phyloP scores from a whole-genome alignment of 2,888 invertebrate species.

The Drosophila pegasa region DNA sequence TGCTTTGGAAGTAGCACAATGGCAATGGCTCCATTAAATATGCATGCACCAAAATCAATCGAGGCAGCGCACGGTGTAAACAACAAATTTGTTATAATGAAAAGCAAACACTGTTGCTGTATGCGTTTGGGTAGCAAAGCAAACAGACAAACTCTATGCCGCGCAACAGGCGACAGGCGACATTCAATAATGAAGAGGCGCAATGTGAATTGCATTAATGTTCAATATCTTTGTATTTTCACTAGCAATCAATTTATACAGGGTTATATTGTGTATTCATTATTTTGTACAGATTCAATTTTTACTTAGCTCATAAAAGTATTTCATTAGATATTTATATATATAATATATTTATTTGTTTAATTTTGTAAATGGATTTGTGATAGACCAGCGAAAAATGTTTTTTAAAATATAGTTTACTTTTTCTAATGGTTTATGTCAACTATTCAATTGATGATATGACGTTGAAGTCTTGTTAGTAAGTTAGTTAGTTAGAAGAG shows the following conservation, averaged over 20 bases:
- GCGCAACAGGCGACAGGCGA: slow-evolving; percentile 12
- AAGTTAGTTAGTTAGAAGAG: too few species aligned
- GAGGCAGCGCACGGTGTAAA: slow-evolving; percentile 33
- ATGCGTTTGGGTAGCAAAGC: slow-evolving; percentile 20
- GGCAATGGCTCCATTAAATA: slow-evolving; percentile 46
- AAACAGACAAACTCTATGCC: neutral
- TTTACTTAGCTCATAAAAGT: too few species aligned
- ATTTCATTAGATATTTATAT: too few species aligned
- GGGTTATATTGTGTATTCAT: too few species aligned
- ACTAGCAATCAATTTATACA: neutral
- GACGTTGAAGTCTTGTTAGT: too few species aligned
- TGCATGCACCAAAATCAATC: slow-evolving; percentile 61
- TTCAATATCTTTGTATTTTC: neutral
- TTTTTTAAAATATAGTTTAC: too few species aligned
- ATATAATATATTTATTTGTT: too few species aligned
- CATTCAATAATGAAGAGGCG: neutral
- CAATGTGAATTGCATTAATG: neutral
- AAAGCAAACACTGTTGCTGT: slow-evolving; percentile 47
- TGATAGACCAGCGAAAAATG: too few species aligned
- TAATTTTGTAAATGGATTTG: too few species aligned
- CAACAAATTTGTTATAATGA: slow-evolving; percentile 69
- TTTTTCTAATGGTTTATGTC: too few species aligned
- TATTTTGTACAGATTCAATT: too few species aligned
- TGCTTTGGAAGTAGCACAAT: slow-evolving; percentile 10
- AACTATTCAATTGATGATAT: too few species aligned